Conservation (phyloP, 2,797 vertebrate genomes). For the Podargus strigoides region DNA sequence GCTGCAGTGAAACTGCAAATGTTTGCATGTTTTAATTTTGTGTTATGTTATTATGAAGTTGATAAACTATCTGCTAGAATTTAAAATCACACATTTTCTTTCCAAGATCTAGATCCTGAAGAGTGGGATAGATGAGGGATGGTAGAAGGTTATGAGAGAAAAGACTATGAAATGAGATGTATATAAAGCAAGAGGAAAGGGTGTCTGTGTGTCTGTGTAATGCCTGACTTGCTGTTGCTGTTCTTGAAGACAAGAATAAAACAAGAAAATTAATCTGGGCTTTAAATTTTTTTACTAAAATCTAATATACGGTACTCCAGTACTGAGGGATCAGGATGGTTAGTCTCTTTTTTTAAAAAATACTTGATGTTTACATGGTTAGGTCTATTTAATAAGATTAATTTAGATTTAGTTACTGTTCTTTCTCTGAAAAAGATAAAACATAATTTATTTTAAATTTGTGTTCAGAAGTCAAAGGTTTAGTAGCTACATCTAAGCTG, state of each 20-base stretch:
- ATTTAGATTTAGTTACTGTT: slow-evolving; percentile 55
- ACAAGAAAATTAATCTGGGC: background rate
- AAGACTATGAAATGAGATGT: background rate
- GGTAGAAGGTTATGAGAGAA: background rate
- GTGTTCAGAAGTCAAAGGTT: slow-evolving; percentile 46
- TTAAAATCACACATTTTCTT: background rate
- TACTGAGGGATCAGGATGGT: slow-evolving; percentile 45
- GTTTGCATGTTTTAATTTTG: background rate
- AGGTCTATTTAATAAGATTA: slow-evolving; percentile 27
- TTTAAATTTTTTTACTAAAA: slow-evolving; percentile 4
- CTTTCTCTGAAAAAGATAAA: slow-evolving; percentile 32
- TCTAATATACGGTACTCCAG: background rate
- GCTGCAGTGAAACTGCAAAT: background rate
- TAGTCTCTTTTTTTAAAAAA: background rate
- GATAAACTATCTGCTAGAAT: background rate
- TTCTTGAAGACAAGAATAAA: slow-evolving; percentile 33
- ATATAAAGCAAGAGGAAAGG: background rate
- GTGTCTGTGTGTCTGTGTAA: background rate
- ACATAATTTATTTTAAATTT: slow-evolving; percentile 49
- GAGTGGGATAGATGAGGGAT: background rate
- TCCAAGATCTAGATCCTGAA: background rate
- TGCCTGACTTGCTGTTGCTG: background rate
- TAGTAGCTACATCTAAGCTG: slow-evolving; percentile 6
- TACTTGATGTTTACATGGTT: slow-evolving; percentile 56
- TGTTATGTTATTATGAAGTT: background rate